Conservation (phyloP, 2,797 vertebrate species). For the Phataginus tetradactyla region DNA sequence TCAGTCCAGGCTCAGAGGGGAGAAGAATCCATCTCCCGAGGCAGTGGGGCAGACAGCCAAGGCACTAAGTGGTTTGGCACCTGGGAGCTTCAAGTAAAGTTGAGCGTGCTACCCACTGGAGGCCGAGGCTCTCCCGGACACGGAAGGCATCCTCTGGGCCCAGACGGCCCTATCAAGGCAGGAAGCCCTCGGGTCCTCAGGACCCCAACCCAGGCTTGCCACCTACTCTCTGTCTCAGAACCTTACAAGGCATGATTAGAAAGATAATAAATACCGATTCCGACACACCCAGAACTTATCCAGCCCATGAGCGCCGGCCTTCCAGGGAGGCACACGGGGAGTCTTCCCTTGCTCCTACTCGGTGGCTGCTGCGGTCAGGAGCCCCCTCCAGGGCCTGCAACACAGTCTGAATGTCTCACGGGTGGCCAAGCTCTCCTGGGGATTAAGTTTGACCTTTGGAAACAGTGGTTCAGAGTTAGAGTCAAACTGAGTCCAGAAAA, state of each 20-base stretch:
- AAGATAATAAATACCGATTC: background rate
- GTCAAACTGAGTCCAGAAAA: background rate
- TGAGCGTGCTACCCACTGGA: background rate
- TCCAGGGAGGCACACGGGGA: background rate
- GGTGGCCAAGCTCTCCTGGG: background rate
- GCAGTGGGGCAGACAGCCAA: constrained; percentile 73
- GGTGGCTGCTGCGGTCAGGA: rapidly evolving
- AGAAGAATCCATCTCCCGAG: constrained; percentile 36
- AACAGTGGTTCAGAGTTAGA: background rate
- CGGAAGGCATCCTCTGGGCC: background rate
- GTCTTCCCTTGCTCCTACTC: too few species aligned
- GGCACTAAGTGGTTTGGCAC: constrained; percentile 82
- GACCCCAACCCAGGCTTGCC: background rate
- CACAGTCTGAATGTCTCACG: rapidly evolving
- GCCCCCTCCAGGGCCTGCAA: background rate
- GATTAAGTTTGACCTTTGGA: background rate
- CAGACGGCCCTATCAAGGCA: background rate
- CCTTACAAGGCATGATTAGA: background rate
- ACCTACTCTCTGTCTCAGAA: background rate
- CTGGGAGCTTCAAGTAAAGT: constrained; percentile 78
- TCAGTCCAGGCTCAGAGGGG: constrained; percentile 49
- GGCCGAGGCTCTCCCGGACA: background rate
- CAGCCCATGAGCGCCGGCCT: rapidly evolving
- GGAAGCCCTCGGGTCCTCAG: background rate
- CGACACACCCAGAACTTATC: background rate